Evolutionary conservation across 2,113 vertebrate species (phyloP), one percentile per base, ranked within the genome.

Genomic region (Apaloderma vittatum): DNA sequence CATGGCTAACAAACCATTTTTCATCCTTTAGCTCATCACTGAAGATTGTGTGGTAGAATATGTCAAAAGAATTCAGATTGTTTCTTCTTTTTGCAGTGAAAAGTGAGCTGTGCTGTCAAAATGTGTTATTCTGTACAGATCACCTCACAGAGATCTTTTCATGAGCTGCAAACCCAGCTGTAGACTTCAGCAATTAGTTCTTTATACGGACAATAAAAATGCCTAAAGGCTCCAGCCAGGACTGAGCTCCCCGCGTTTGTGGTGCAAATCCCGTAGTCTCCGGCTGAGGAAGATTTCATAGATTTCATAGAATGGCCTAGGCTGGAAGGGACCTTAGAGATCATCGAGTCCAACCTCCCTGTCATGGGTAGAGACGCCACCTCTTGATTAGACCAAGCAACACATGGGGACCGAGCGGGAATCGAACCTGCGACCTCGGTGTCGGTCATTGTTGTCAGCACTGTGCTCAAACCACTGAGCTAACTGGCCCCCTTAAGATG

Each of bases 21-120:
- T 75, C 36, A 73, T 55, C n/a, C 45, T 85, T 75, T 20, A 70
- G 22, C 19, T 91, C 18, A 62, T 48, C 32, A 21, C 34, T 83
- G 49, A 77, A 59, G 8, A 82, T 65, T 83, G 26, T 49, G 51
- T 10, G 3, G 24, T 67, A 67, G 45, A 40, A 40, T 49, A 59
- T 0, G 2, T 72, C 46, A 71, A 71, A 92, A 57, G 10, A 63
- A 87, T 89, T 45, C 30, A 30, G 11, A 17, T 36, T 72, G 32
- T 62, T 77, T 76, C 13, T 76, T 67, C 37, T 86, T 45, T 61
- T 68, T 32, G 20, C 12, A 58, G 48, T n/a, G 36, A 93, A 89
- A 92, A 68, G 54, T 34, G 32, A 80, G 52, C 36, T 0, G 0
- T 55, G 36, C 19, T 83, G 46, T 66, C 0, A 0, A 43, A 90